Percentiles rank a stretch among this genome's conserved stretches.
Evolutionary conservation across 2,888 invertebrate genomes (phyloP).

Genomic region (Euplagia quadripunctaria): DNA sequence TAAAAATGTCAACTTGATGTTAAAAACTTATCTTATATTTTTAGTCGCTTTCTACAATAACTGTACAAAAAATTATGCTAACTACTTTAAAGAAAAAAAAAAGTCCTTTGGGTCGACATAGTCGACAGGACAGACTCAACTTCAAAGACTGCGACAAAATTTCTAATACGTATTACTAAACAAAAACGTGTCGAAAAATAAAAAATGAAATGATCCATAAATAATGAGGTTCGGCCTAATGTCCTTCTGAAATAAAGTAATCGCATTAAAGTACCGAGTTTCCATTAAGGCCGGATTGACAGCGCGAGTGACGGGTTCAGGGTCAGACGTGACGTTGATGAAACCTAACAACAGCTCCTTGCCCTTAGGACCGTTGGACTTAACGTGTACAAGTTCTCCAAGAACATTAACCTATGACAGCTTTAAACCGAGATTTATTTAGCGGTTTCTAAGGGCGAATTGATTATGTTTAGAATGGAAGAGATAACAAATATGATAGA

Average conservation of each 20-base stretch:
- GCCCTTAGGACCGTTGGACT: constrained; percentile 29
- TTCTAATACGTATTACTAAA: neutral
- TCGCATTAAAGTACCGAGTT: constrained; percentile 35
- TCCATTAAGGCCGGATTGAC: constrained; percentile 42
- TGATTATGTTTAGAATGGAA: constrained; percentile 19
- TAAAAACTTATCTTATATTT: too few relatives aligned
- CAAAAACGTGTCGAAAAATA: too few relatives aligned
- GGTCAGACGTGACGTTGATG: constrained; percentile 34
- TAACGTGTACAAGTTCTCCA: constrained; percentile 26
- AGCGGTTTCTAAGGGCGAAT: constrained; percentile 23
- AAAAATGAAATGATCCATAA: neutral
- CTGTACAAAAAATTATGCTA: neutral
- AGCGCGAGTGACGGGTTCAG: constrained; percentile 42
- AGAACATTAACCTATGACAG: constrained; percentile 39
- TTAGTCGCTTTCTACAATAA: neutral
- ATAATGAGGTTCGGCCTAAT: constrained; percentile 14
- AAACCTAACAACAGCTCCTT: constrained; percentile 30
- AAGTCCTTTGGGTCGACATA: neutral
- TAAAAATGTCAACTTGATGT: too few relatives aligned
- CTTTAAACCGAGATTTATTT: constrained; percentile 30
- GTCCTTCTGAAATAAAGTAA: constrained; percentile 36
- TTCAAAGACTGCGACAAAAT: neutral
- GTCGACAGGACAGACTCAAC: neutral
- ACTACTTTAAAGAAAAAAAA: neutral
- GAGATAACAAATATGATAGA: constrained; percentile 12